Percentiles rank a stretch among this genome's conserved stretches.
These are phyloP conservation scores for Shinisaurus crocodilurus DNA, from an alignment of 2,113 vertebrate genomes.

Conservation along the genomic window DNA sequence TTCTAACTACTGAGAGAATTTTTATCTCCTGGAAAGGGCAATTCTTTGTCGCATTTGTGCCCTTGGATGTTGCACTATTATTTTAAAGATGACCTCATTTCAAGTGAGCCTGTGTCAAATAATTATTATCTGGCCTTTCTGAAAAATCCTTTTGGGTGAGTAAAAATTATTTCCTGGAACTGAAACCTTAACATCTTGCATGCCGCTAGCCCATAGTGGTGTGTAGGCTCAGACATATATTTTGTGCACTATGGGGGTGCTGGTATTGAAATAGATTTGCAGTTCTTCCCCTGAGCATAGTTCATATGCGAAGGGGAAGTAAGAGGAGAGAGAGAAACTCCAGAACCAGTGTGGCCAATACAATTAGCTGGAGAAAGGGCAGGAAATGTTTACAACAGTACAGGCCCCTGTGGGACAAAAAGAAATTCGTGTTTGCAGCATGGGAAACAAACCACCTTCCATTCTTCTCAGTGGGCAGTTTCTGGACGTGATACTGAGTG, in stretches of 20 bases:
- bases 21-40: neutral
- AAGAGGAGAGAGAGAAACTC: neutral
- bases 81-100: conserved; percentile 12
- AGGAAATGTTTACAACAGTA: too few relatives aligned
- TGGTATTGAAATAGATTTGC: neutral
- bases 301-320: neutral
- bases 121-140: neutral
- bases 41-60: neutral
- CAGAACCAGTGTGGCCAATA: neutral
- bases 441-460: too few relatives aligned
- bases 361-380: neutral
- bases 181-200: neutral
- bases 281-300: neutral
- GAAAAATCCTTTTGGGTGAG: neutral
- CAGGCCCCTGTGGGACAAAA: too few relatives aligned
- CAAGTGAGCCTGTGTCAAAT: neutral
- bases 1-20: neutral
- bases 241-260: neutral
- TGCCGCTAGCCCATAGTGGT: neutral
- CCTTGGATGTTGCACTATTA: neutral
- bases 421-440: too few relatives aligned
- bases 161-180: neutral
- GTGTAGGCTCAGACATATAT: neutral
- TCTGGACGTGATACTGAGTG: too few relatives aligned
- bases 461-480: too few relatives aligned